Base-by-base conservation (phyloP, 2,797 vertebrate genomes). In the Helicolenus hilgendorfi region DNA sequence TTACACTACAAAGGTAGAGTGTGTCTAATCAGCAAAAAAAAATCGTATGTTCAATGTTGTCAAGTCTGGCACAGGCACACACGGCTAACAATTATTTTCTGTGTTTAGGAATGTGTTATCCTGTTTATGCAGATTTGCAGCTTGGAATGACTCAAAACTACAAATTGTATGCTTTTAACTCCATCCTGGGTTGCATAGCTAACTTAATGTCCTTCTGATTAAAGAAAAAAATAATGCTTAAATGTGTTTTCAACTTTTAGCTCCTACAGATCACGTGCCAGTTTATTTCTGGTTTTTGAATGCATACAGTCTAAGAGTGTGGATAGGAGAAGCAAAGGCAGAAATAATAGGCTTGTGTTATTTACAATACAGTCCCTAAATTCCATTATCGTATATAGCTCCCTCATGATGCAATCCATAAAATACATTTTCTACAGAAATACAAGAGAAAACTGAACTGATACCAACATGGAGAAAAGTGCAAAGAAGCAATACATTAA, bases 1-100 rank as follows among this genome's bases (percentile, higher is more conserved):
- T 64, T 53, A 35, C 24, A 62, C 14, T 26, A 64, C 10, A 24
- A 62, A 74, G 20, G 73, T 53, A 33, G 10, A 53, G 38, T 35
- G 11, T 55, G 62, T 84, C 62, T 64, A 60, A 88, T 91, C 87
- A 82, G 78, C 68, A 79, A 35, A 64, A 31, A 31, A 81, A 70
- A 18, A 2, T 6, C 4, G n/a, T 1, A 24, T 78, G 13, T 29
- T 49, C 33, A 29, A 1, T 60, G 26, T 26, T 73, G 55, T 74
- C 45, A 55, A 33, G 55, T 79, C 49, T 79, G 69, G 60, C 36
- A 35, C 27, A 11, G 4, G 31, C 36, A 26, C 14, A 41, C 27
- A 69, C 22, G 5, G 56, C 20, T 18, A 55, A 62, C 13, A 65
- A 20, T 59, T 62, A 11, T 72, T 33, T 60, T 65, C 11, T 72